phyloP scores from a whole-genome alignment of 2,888 invertebrate genomes.

The Nomada ferruginata region DNA sequence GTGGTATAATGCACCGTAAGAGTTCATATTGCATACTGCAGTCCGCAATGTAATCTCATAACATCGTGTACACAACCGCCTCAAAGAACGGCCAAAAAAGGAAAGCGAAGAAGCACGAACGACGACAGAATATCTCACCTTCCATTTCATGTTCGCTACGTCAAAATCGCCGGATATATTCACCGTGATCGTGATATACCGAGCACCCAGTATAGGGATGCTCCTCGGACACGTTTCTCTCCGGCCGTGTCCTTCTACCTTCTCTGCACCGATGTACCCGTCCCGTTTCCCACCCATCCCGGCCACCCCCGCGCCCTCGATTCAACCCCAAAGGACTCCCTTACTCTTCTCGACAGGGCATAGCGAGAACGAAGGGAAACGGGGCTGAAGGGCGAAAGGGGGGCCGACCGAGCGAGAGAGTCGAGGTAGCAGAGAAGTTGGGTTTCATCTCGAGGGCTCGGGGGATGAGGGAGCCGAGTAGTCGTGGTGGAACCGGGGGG shows the following conservation, averaged over 20 bases:
- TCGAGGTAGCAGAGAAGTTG: conserved; percentile 79
- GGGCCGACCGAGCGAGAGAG: conserved; percentile 58
- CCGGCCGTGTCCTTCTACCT: conserved; percentile 79
- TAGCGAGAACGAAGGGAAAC: conserved; percentile 63
- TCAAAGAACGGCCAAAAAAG: background rate
- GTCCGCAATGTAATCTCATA: too few relatives aligned
- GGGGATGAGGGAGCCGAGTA: conserved; percentile 64
- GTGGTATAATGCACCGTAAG: too few relatives aligned
- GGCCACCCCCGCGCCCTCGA: conserved; percentile 59
- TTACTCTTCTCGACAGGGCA: conserved; percentile 73
- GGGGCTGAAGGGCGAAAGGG: conserved; percentile 63
- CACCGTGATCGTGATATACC: conserved; percentile 32
- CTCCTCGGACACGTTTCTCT: conserved; percentile 80
- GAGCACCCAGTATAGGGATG: conserved; percentile 65
- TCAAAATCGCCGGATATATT: conserved; percentile 22
- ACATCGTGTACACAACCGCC: background rate
- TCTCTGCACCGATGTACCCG: conserved; percentile 70
- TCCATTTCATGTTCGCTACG: background rate
- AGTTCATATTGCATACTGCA: too few relatives aligned
- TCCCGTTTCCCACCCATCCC: conserved; percentile 49
- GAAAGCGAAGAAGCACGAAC: background rate
- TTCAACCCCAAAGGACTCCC: conserved; percentile 79
- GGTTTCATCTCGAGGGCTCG: conserved; percentile 83
- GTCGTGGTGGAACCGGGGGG: conserved; percentile 39
- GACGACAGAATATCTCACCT: background rate